These are phyloP conservation scores for Plebejus anna DNA, from an alignment of 2,888 invertebrate species.

Conservation along the genomic window DNA sequence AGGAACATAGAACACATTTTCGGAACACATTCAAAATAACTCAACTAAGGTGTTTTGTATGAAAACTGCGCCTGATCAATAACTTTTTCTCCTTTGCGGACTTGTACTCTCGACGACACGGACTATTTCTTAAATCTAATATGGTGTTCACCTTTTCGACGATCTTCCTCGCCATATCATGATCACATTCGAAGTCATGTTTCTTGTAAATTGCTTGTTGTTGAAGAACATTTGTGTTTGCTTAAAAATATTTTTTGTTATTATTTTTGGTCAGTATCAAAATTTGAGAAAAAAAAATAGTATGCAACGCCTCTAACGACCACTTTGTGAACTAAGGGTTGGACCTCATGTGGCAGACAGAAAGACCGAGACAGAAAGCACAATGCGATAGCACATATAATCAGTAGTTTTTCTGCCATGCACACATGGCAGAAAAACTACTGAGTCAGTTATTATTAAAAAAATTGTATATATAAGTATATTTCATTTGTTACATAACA, in stretches of 20 bases:
- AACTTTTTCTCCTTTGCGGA: slow-evolving; percentile 86
- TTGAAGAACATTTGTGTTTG: slow-evolving; percentile 55
- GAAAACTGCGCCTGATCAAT: slow-evolving; percentile 81
- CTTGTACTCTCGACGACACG: slow-evolving; percentile 89
- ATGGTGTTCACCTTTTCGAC: slow-evolving; percentile 93
- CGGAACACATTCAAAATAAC: slow-evolving; percentile 35
- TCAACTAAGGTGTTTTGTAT: slow-evolving; percentile 65
- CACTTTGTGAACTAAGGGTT: background rate
- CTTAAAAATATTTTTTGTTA: slow-evolving; percentile 43
- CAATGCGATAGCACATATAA: too few relatives aligned
- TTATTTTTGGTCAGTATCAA: background rate
- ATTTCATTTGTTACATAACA: too few relatives aligned
- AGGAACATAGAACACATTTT: slow-evolving; percentile 40
- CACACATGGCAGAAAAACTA: too few relatives aligned
- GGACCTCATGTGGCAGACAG: too few relatives aligned
- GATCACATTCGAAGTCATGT: slow-evolving; percentile 93
- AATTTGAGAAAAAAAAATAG: background rate
- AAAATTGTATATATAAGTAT: too few relatives aligned
- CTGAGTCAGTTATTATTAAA: too few relatives aligned
- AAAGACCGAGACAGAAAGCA: too few relatives aligned
- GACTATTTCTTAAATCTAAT: slow-evolving; percentile 88
- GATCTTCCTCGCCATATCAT: slow-evolving; percentile 87
- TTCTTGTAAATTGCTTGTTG: slow-evolving; percentile 85
- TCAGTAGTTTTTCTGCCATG: too few relatives aligned
- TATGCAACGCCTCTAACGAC: background rate